Evolutionary conservation across 2,797 vertebrate species (phyloP), one percentile per base, ranked within the genome.

Genomic region (Limnodromus scolopaceus): DNA sequence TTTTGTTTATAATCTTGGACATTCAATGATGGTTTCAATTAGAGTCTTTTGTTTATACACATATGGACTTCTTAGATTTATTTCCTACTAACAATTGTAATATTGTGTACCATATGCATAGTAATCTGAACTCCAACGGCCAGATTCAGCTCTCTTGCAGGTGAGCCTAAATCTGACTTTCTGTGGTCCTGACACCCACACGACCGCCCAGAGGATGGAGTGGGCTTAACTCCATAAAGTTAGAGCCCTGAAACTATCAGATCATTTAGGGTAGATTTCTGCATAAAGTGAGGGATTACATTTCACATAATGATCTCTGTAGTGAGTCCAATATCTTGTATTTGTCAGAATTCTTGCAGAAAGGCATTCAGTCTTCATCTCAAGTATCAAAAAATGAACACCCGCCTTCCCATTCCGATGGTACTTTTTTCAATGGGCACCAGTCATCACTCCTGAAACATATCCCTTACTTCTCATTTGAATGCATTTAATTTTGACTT

Each of bases 1-100:
- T 89, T 95, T 80, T 90, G 69, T 92, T 96, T 72, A 63, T 63
- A 22, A 90, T 48, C 54, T 51, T 89, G 48, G 41, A 69, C 28
- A 45, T 87, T 89, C 53, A 66, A 55, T 61, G 46, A 95, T 89
- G 87, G 84, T 89, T 96, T 95, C 87, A 94, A 84, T 95, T 87
- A 95, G 34, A 49, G 43, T 70, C 18, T 92, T 96, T 79, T 91
- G 63, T 84, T 96, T 95, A 86, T n/a, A 74, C 38, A 63, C 54
- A 82, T 79, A 84, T n/a, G 63, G 78, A 90, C 68, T 88, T 93
- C 80, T 43, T 66, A 95, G 68, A 75, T 71, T 86, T 92, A 83
- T 64, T 95, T 93, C 72, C 82, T 88, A 78, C 70, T 88, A 90
- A 90, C 70, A 94, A 54, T 84, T 84, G 34, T 78, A 91, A 94